These are phyloP conservation scores for Diogma glabrata DNA, from an alignment of 2,888 invertebrate genomes.

Conservation along the genomic window DNA sequence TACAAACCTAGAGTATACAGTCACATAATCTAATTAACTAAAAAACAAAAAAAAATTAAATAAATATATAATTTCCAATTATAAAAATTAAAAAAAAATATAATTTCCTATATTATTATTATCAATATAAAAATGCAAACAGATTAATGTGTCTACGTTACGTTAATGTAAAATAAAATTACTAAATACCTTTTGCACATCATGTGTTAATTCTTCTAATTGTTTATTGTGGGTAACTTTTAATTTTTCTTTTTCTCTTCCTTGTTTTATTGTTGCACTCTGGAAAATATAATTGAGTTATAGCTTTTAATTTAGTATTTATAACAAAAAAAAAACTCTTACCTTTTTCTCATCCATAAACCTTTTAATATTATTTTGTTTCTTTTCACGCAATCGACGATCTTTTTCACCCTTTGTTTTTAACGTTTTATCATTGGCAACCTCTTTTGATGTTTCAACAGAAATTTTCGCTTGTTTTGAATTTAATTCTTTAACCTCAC, in stretches of 20 bases:
- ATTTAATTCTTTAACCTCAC: constrained; percentile 93
- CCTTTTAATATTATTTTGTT: constrained; percentile 94
- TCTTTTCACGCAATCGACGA: constrained; percentile 82
- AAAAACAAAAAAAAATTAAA: constrained; percentile 8
- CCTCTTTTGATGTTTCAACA: constrained; percentile 93
- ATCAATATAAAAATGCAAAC: constrained; percentile 6
- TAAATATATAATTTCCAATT: constrained; percentile 8
- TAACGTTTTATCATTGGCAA: constrained; percentile 89
- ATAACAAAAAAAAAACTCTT: background rate
- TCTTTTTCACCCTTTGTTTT: constrained; percentile 97
- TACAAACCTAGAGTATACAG: background rate
- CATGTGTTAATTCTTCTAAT: constrained; percentile 75
- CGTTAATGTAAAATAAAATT: constrained; percentile 4
- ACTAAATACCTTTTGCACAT: constrained; percentile 73
- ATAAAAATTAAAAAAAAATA: constrained; percentile 14
- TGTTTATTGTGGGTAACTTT: constrained; percentile 88
- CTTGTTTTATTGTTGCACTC: constrained; percentile 59
- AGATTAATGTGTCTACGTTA: too few species aligned
- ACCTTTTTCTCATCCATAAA: constrained; percentile 91
- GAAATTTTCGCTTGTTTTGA: constrained; percentile 89
- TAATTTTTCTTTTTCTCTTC: constrained; percentile 82
- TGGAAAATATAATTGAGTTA: background rate
- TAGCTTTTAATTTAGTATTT: background rate
- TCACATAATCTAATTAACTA: constrained; percentile 10
- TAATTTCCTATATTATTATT: background rate